Base-by-base conservation (phyloP, 2,888 invertebrate genomes). In the Trichopria drosophilae region DNA sequence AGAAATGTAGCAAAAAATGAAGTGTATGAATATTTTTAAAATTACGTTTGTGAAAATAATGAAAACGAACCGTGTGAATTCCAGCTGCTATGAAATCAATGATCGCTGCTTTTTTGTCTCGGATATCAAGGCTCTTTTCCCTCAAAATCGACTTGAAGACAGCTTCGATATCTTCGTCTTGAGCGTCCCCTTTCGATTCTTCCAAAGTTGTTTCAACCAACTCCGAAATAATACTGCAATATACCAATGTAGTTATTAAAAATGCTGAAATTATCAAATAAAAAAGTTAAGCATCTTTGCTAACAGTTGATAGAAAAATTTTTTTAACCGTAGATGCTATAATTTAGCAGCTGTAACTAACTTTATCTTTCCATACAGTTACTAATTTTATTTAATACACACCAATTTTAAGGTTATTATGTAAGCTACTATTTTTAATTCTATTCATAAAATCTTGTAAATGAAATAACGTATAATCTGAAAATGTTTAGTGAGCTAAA, bases 31-130 rank as follows among this genome's bases (percentile, higher is more conserved):
- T 35, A 34, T 37, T 16, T n/a, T 23, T n/a, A n/a, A n/a, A n/a
- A n/a, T n/a, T n/a, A n/a, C n/a, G n/a, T n/a, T n/a, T 34, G 19
- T 9, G 24, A 34, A 9, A 39, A 44, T 12, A 18, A 42, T 13
- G 9, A 18, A 19, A 9, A 31, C n/a, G 26, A 72, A 91, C 86
- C 69, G 92, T 91, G 73, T 90, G 89, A 67, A 92, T 91, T 36
- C 91, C 91, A 24, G 91, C 90, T 6, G 90, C 87, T 62, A 92
- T 86, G 65, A 92, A 90, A 76, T 93, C 92, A 34, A 92, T 87
- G 43, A 91, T 84, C 1, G 88, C 89, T 0, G 90, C 88, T 67
- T 88, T 89, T 74, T 91, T 90, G 68, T 93, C 92, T 40, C 86
- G 79, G 65, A 85, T 82, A 65, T 91, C 90, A 34, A 91, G 77